phyloP scores from a whole-genome alignment of 2,797 vertebrate species.

The Myripristis jacobus region DNA sequence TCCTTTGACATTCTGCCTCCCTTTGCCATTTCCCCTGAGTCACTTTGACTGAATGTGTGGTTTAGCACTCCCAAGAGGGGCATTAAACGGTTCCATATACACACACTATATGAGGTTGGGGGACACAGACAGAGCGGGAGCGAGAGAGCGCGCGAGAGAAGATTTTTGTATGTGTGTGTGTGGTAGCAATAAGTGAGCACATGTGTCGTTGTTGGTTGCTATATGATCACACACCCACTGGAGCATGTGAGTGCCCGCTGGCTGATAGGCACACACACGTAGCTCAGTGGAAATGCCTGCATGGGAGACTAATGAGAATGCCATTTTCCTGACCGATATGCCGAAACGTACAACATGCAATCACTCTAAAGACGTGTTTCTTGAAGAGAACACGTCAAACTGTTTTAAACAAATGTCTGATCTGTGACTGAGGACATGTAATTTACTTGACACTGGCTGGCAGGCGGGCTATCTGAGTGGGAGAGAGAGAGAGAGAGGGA shows the following conservation, averaged over 20 bases:
- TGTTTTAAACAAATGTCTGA: conserved; percentile 74
- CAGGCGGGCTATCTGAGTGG: conserved; percentile 64
- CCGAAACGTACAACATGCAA: conserved; percentile 72
- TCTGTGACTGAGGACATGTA: conserved; percentile 63
- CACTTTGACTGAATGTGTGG: conserved; percentile 75
- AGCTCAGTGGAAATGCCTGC: conserved; percentile 65
- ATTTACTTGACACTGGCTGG: conserved; percentile 57
- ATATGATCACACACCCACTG: conserved; percentile 73
- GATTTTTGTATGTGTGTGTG: conserved; percentile 39
- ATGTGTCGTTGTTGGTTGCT: conserved; percentile 62
- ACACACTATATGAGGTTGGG: conserved; percentile 6
- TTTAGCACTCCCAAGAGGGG: conserved; percentile 72
- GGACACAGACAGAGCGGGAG: background rate
- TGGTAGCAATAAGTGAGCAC: conserved; percentile 59
- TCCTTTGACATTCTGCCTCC: conserved; percentile 60
- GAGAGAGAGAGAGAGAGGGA: conserved; percentile 43
- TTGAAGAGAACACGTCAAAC: conserved; percentile 61
- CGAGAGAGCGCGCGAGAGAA: background rate
- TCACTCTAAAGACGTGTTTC: conserved; percentile 74
- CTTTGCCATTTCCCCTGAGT: conserved; percentile 59
- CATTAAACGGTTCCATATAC: conserved; percentile 63
- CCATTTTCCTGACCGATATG: conserved; percentile 66
- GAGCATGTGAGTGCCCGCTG: conserved; percentile 67
- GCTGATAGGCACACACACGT: conserved; percentile 71
- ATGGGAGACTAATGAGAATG: conserved; percentile 67